A percentile compares a stretch with the other conserved stretches of the same genome.
Conservation (phyloP, 1,140 invertebrate genomes). For the Tribolium madens region DNA sequence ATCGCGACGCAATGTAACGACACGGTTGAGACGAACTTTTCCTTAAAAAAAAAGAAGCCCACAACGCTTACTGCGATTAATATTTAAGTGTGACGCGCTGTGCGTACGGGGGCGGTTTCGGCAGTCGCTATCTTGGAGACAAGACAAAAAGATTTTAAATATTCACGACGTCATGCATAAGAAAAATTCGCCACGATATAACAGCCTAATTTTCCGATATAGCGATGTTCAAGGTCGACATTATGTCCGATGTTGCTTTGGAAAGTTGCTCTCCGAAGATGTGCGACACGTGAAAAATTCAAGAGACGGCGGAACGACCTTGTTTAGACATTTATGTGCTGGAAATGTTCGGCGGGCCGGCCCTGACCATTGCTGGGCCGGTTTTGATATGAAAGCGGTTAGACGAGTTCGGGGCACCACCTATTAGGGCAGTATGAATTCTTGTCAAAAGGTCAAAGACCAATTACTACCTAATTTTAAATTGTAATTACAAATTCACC, state of each 20-base stretch:
- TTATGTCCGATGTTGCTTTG: background rate
- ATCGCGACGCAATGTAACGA: constrained; percentile 37
- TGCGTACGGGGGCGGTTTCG: constrained; percentile 50
- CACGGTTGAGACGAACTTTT: constrained; percentile 34
- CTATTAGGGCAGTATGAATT: no score
- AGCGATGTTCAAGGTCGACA: constrained; percentile 1
- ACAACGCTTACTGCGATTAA: constrained; percentile 50
- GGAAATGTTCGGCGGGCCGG: background rate
- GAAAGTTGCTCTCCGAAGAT: background rate
- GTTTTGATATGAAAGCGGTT: constrained; percentile 2
- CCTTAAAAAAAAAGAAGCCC: constrained; percentile 28
- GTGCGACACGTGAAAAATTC: background rate
- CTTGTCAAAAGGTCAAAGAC: no score
- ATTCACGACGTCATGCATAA: constrained; percentile 57
- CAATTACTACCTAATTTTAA: no score
- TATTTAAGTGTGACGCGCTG: constrained; percentile 58
- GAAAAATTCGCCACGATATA: constrained; percentile 44
- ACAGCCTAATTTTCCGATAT: constrained; percentile 19
- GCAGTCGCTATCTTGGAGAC: constrained; percentile 6
- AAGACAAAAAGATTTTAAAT: constrained; percentile 51
- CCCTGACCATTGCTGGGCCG: constrained; percentile 8
- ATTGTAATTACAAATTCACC: no score
- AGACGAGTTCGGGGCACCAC: background rate
- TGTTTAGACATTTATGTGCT: background rate
- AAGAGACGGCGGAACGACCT: background rate